Evolutionary conservation across 2,888 invertebrate genomes (phyloP), one percentile per base, ranked within the genome.

Genomic region (Linnaemya tessellans): DNA sequence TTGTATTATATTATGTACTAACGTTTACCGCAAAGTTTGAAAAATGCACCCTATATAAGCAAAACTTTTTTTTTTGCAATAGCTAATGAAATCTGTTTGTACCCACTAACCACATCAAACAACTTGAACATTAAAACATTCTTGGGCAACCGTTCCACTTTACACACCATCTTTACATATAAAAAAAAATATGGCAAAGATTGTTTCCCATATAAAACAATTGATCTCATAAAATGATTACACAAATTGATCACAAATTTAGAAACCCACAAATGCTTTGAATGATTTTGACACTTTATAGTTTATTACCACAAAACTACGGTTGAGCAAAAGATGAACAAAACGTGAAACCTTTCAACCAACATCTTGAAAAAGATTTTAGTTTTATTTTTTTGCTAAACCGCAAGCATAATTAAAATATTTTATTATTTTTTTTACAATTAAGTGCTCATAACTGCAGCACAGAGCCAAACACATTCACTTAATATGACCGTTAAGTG

Each of bases 371-470:
- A 30, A 30, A 30, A 30, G 30, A 30, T 30, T 30, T 30, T 3
- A 30, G 5, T 2, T 43, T 43, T 11, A 11, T 51, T 35, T 38
- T 22, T 41, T 43, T 64, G 8, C 22, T 43, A 56, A 75, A 75
- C 81, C 82, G 35, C 82, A 82, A 77, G 30, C 68, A 64, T 77
- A 82, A 82, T 82, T 82, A 77, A 77, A 77, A 77, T 65, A 49
- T 75, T 65, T 77, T 73, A 41, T 65, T 20, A 71, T 71, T 78
- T 46, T 35, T 78, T 71, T 71, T 49, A 78, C 58, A 65, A 77
- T 82, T 49, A 82, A 68, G 43, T 30, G 58, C 60, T 60, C 58
- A 46, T 54, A 51, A 65, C 46, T 30, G 49, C 25, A 49, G 43
- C 43, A 22, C n/a, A 30, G 38, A 25, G 8, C 46, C 25, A 18